Evolutionary conservation across 2,797 vertebrate genomes (phyloP).

Genomic region (Cryptoblepharus egeriae): DNA sequence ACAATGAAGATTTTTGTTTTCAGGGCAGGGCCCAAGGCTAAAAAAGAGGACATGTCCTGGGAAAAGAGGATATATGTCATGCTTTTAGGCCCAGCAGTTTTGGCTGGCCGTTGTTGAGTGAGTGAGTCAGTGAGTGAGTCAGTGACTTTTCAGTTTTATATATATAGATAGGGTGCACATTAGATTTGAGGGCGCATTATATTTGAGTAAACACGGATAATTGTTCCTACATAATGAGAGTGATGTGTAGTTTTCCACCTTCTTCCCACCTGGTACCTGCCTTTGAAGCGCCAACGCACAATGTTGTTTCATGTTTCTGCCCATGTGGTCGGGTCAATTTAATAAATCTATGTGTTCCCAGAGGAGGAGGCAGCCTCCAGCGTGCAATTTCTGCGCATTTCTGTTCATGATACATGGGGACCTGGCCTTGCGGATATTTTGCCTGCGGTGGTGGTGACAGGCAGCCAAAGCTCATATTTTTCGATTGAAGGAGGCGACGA

Average conservation of each 20-base stretch:
- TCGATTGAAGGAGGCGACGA: constrained; percentile 55
- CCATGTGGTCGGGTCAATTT: constrained; percentile 62
- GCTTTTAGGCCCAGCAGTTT: too few species aligned
- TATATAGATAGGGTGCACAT: too few species aligned
- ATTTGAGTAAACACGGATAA: too few species aligned
- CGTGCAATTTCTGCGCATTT: constrained; percentile 54
- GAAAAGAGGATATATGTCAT: too few species aligned
- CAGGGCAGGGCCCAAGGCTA: too few species aligned
- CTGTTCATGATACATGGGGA: constrained; percentile 43
- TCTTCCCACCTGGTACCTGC: constrained; percentile 65
- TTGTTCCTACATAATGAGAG: constrained; percentile 45
- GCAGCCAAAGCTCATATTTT: constrained; percentile 54
- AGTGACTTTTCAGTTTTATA: too few species aligned
- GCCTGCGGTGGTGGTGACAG: constrained; percentile 60
- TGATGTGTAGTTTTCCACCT: constrained; percentile 56
- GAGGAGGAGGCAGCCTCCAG: constrained; percentile 62
- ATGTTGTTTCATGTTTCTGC: constrained; percentile 56
- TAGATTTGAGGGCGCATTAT: too few species aligned
- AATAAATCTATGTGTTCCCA: constrained; percentile 58
- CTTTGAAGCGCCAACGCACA: constrained; percentile 55
- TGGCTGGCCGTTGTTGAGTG: too few species aligned
- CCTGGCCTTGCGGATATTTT: constrained; percentile 63
- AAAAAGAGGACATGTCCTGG: too few species aligned
- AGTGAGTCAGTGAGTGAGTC: too few species aligned
- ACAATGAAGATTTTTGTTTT: too few species aligned